A percentile compares a stretch with the other conserved stretches of the same genome.
These are phyloP conservation scores for Atherinomorus stipes DNA, from an alignment of 2,113 vertebrate species.

Conservation along the genomic window DNA sequence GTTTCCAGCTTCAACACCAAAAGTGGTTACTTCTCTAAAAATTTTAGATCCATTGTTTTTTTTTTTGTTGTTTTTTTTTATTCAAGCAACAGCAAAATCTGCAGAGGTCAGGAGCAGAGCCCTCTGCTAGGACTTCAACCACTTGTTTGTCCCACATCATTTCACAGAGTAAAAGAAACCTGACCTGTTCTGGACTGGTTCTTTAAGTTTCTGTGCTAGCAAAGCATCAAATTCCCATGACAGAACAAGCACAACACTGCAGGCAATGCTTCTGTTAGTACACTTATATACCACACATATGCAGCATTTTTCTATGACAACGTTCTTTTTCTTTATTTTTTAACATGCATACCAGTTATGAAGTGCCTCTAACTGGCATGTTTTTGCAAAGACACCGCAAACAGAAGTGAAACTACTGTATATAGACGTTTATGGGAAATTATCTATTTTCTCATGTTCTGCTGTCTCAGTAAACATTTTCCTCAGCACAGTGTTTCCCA, in stretches of 20 bases:
- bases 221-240: background rate
- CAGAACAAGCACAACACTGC: background rate
- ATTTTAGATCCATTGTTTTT: background rate
- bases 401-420: no score
- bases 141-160: background rate
- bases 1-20: background rate
- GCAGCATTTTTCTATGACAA: no score
- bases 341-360: no score
- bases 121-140: background rate
- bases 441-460: no score
- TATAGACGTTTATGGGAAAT: no score
- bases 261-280: background rate
- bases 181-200: background rate
- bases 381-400: no score
- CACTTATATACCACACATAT: background rate
- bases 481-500: no score
- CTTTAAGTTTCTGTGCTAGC: background rate
- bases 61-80: no score
- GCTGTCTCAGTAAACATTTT: no score
- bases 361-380: no score
- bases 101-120: background rate
- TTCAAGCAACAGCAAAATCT: background rate
- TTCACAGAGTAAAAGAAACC: slow-evolving; percentile 1
- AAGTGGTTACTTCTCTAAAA: background rate
- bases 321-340: no score